Conservation (phyloP, 2,797 vertebrate genomes). For the Crenichthys baileyi region DNA sequence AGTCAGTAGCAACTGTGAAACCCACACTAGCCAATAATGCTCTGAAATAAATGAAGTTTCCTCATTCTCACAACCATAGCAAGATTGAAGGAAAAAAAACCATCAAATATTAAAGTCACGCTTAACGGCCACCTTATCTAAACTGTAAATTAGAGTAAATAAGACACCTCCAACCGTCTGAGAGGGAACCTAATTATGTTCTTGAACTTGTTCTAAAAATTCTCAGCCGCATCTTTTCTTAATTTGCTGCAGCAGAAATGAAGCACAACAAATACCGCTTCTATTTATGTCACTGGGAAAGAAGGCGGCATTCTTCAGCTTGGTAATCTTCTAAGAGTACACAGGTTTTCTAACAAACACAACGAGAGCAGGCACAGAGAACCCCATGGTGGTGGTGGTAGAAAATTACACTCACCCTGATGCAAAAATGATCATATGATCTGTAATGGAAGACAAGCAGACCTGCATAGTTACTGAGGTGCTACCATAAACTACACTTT, state of each 20-base stretch:
- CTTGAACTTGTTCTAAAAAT: conserved; percentile 8
- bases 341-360: not conserved
- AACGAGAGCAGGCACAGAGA: not conserved
- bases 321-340: not conserved
- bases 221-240: not conserved
- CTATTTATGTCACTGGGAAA: not conserved
- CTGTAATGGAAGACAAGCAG: not conserved
- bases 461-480: not conserved
- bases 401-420: not conserved
- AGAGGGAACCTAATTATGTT: not conserved
- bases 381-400: not conserved
- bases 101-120: too few species aligned
- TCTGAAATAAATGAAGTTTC: not conserved
- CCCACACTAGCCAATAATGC: not conserved
- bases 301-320: not conserved
- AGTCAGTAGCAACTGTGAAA: not conserved
- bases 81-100: not conserved
- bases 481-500: not conserved
- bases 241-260: not conserved
- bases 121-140: not conserved
- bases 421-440: not conserved
- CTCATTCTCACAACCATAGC: not conserved
- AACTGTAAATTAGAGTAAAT: not conserved
- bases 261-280: not conserved
- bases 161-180: not conserved